Evolutionary conservation across 2,113 vertebrate species (phyloP), one percentile per base, ranked within the genome.

Genomic region (Aspiorhynchus laticeps): DNA sequence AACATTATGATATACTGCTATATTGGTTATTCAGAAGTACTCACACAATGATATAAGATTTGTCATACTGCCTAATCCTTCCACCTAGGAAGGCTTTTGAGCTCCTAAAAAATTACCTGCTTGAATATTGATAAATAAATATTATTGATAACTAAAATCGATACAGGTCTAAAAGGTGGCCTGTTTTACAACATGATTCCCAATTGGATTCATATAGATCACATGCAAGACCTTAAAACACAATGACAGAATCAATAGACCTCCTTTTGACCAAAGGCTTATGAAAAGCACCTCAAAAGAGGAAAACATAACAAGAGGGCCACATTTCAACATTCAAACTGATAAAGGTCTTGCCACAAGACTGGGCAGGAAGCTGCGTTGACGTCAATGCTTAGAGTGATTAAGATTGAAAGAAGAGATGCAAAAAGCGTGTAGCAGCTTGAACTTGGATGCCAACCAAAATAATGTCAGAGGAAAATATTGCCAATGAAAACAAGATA

Each of bases 381-480:
- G 89, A 90, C 89, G 86, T 88, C 89, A 90, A 89, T 83, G 69
- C 53, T 2, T 31, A n/a, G 33, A 21, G 46, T 79, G 87, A 87
- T 61, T 83, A 83, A 87, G 83, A 87, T 51, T 0, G 8, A 78
- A 17, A 80, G 11, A 61, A 85, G 26, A 59, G 5, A 74, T 73
- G 61, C 2, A 59, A 78, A 28, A 33, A 33, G 2, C 5, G 36
- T 41, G 28, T 48, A 7, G 5, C 24, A 36, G 31, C 73, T 26
- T 41, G 80, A 46, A 82, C 31, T 2, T 63, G 46, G 46, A 38
- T 36, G 33, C 33, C 48, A 28, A 43, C 41, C 28, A 61, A 85
- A 87, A 36, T 5, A 1, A 28, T 8, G 41, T 33, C 21, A 24
- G 3, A 65, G 1, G 3, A 80, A 53, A 17, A 43, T n/a, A 83